A percentile compares a stretch with the other conserved stretches of the same genome.
phyloP scores from a whole-genome alignment of 2,797 vertebrate genomes.

The Ctenopoma kingsleyae region DNA sequence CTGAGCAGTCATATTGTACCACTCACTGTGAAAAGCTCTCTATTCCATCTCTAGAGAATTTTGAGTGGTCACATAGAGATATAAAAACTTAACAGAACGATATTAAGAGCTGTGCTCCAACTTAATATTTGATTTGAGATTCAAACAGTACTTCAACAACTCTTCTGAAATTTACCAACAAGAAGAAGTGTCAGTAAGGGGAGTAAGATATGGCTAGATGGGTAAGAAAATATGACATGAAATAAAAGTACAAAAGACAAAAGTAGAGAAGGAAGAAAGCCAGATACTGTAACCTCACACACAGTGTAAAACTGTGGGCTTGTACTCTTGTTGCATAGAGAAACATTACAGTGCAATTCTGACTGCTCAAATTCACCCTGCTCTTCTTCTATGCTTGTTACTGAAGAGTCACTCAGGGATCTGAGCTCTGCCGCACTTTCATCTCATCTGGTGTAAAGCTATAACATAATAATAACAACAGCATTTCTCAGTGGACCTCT shows the following conservation, averaged over 20 bases:
- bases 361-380: slow-evolving; percentile 28
- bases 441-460: slow-evolving; percentile 52
- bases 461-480: slow-evolving; percentile 51
- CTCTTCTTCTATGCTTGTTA: slow-evolving; percentile 37
- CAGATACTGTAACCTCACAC: slow-evolving; percentile 13
- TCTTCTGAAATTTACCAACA: slow-evolving; percentile 13
- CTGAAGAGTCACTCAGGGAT: slow-evolving; percentile 54
- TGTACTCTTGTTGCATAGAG: slow-evolving; percentile 15
- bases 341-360: slow-evolving; percentile 20
- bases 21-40: slow-evolving; percentile 47
- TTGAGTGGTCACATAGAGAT: slow-evolving; percentile 42
- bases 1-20: slow-evolving; percentile 12
- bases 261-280: background rate
- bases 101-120: background rate
- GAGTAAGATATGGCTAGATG: background rate
- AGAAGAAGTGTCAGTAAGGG: background rate
- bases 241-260: background rate
- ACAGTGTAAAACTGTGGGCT: slow-evolving; percentile 1
- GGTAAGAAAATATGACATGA: background rate
- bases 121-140: background rate
- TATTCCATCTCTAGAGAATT: slow-evolving; percentile 24
- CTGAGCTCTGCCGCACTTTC: slow-evolving; percentile 46
- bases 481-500: slow-evolving; percentile 33
- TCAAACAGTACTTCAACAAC: background rate
- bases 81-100: slow-evolving; percentile 13